phyloP scores from a whole-genome alignment of 2,888 invertebrate genomes.

The Cotesia congregata region DNA sequence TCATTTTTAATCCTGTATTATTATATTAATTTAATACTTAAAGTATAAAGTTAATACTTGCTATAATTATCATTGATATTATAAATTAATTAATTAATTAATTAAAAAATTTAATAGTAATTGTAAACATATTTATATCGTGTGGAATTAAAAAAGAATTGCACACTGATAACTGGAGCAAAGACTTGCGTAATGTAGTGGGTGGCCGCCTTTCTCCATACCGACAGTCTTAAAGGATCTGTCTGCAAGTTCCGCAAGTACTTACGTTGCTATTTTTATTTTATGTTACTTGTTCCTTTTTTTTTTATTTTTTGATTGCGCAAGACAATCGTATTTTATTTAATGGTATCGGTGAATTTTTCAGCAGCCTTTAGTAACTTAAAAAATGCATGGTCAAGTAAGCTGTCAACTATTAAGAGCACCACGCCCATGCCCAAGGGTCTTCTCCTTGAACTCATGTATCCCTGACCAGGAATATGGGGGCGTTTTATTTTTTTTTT shows the following conservation, averaged over 20 bases:
- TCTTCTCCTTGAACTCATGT: slow-evolving; percentile 46
- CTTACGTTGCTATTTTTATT: slow-evolving; percentile 19
- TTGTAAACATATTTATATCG: slow-evolving; percentile 13
- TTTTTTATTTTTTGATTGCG: slow-evolving; percentile 24
- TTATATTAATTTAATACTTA: no score
- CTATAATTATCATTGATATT: no score
- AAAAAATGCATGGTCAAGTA: slow-evolving; percentile 10
- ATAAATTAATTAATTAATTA: no score
- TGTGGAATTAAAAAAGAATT: slow-evolving; percentile 33
- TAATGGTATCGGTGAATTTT: slow-evolving; percentile 13
- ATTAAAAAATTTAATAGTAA: slow-evolving; percentile 3
- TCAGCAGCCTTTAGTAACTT: background rate
- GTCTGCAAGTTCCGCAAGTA: slow-evolving; percentile 24
- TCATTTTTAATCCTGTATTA: background rate
- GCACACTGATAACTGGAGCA: slow-evolving; percentile 59
- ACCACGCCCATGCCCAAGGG: slow-evolving; percentile 49
- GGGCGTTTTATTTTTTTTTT: slow-evolving; percentile 11
- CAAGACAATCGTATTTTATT: slow-evolving; percentile 20
- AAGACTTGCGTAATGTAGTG: slow-evolving; percentile 62
- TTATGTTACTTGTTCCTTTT: background rate
- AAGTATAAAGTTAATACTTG: no score
- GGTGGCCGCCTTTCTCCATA: slow-evolving; percentile 65
- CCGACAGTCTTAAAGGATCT: slow-evolving; percentile 24
- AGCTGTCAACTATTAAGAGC: slow-evolving; percentile 34
- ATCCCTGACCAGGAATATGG: slow-evolving; percentile 33